These are phyloP conservation scores for Phataginus tricuspis DNA, from an alignment of 2,797 vertebrate genomes.

Conservation along the genomic window DNA sequence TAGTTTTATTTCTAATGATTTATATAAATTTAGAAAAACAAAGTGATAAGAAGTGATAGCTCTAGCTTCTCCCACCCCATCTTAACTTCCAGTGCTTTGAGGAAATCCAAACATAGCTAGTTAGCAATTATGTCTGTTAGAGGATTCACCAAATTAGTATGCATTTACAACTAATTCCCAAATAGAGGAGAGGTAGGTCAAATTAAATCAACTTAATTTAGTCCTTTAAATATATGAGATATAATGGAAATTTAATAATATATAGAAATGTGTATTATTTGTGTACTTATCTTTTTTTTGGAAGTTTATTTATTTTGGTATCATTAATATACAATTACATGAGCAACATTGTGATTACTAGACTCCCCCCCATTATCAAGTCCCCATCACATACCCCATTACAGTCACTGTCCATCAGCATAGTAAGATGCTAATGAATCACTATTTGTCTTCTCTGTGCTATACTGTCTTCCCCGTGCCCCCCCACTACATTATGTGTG, in stretches of 20 bases:
- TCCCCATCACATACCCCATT: no score
- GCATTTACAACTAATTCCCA: background rate
- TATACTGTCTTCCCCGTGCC: no score
- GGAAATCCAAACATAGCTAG: background rate
- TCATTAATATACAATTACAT: no score
- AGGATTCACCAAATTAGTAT: background rate
- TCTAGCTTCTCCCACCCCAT: background rate
- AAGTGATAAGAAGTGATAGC: background rate
- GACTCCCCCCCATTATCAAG: no score
- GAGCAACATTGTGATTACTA: no score
- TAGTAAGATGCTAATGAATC: no score
- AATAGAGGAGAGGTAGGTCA: background rate
- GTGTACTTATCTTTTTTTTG: background rate
- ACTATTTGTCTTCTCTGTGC: no score
- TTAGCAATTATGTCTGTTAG: background rate
- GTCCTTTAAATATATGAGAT: conserved; percentile 6
- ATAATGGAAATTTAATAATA: background rate
- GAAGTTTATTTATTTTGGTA: no score
- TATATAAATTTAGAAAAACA: background rate
- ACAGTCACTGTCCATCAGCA: no score
- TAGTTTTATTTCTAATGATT: background rate
- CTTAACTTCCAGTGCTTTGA: background rate
- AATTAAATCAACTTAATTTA: background rate
- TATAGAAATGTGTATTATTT: background rate
- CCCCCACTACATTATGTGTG: no score